Percentiles rank a stretch among this genome's conserved stretches.
These are phyloP conservation scores for Corella eumyota DNA, from an alignment of 23 tunicate species.

Conservation along the genomic window DNA sequence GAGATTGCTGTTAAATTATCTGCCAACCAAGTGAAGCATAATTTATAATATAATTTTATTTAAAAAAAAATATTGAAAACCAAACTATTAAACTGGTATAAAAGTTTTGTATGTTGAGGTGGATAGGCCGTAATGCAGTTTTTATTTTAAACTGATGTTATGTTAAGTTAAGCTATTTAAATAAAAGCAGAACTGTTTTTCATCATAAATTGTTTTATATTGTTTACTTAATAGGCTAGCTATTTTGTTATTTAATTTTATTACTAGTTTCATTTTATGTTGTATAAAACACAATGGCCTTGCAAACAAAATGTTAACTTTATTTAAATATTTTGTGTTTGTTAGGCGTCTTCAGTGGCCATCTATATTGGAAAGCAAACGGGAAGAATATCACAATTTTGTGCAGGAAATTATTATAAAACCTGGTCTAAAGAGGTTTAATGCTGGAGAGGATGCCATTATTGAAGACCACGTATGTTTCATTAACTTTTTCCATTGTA, in stretches of 20 bases:
- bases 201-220: too few species aligned
- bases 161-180: not conserved
- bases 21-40: constrained; percentile 32
- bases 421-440: constrained; percentile 58
- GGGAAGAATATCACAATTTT: constrained; percentile 56
- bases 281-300: not conserved
- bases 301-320: not conserved
- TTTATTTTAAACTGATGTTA: not conserved
- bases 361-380: constrained; percentile 12
- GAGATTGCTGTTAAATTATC: constrained; percentile 51
- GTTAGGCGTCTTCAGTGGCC: constrained; percentile 47
- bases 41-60: too few species aligned
- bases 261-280: too few species aligned
- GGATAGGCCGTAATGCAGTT: too few species aligned
- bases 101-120: too few species aligned
- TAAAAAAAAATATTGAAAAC: too few species aligned
- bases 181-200: not conserved
- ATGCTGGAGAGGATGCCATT: constrained; percentile 9
- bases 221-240: too few species aligned
- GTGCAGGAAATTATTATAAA: constrained; percentile 58
- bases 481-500: too few species aligned
- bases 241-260: too few species aligned
- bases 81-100: too few species aligned
- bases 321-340: too few species aligned
- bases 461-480: constrained; percentile 62